These are phyloP conservation scores for Calephelis perditalis DNA, from an alignment of 2,888 invertebrate species.

Conservation along the genomic window DNA sequence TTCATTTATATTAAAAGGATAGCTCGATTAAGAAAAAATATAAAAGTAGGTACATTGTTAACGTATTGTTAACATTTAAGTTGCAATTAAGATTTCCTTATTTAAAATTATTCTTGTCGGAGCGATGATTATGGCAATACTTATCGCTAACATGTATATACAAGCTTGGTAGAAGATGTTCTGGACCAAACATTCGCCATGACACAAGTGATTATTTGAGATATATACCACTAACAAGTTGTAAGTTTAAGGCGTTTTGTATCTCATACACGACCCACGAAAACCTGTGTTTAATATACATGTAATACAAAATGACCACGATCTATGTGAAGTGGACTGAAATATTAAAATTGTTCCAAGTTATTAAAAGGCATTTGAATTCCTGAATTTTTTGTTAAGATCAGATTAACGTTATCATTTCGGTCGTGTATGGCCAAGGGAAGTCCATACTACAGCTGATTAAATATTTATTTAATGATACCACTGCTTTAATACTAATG, in stretches of 20 bases:
- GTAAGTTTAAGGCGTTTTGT: too few species aligned
- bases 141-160: slow-evolving; percentile 8
- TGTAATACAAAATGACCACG: too few species aligned
- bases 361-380: too few species aligned
- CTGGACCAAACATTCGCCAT: slow-evolving; percentile 9
- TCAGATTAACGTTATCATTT: too few species aligned
- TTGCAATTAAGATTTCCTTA: background rate
- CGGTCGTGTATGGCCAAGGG: background rate
- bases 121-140: slow-evolving; percentile 12
- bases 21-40: too few species aligned
- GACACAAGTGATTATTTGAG: slow-evolving; percentile 5
- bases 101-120: slow-evolving; percentile 19
- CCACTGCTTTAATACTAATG: background rate
- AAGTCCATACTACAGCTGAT: background rate
- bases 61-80: too few species aligned
- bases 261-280: background rate
- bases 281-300: background rate
- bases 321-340: too few species aligned
- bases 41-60: too few species aligned
- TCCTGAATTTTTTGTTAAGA: too few species aligned
- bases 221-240: background rate
- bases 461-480: slow-evolving; percentile 6
- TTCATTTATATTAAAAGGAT: background rate
- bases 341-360: too few species aligned
- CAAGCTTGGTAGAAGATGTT: slow-evolving; percentile 12